Base-by-base conservation (phyloP, 35 echinoderm and acorn worm species). In the Lytechinus pictus region DNA sequence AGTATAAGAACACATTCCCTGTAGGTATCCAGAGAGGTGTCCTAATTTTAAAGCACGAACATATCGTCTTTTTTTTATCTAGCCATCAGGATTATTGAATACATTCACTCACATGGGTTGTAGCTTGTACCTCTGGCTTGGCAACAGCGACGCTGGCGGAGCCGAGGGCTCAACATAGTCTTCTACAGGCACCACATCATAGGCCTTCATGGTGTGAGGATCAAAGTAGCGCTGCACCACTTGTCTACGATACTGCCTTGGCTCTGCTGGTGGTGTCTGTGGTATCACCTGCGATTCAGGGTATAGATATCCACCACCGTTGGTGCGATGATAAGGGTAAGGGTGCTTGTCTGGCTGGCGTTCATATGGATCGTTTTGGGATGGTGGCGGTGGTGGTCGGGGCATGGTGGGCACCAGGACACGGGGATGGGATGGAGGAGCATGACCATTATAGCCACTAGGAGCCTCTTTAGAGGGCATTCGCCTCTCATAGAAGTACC, bases 171-270 rank as follows among this genome's bases (percentile, higher is more conserved):
- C 92, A 10, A 93, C 55, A 57, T 93, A 55, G 54, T 57, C 52
- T 24, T 93, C 53, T 10, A 54, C 54, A 54, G 92, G 92, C 54
- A 93, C 92, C 55, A 93, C 92, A 54, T 93, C 92, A 57, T 93
- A 93, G 3, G 92, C 54, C 55, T 93, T 93, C 92, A 93, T 93
- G 53, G 92, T 93, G 11, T 19, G 52, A 10, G 92, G 92, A 54
- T 93, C 92, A 33, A 93, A 3, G 92, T 93, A 93, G 54, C 92
- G 92, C 13, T 93, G 92, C 52, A 57, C 55, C 92, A 57, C 92
- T 19, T 54, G 92, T 27, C 92, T 33, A 21, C 54, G 52, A 53
- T 93, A 93, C 54, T 54, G 53, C 92, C 92, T 33, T 8, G 52
- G 92, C 10, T 93, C 27, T 4, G 92, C 13, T 2, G 55, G 92